Evolutionary conservation across 2,888 invertebrate genomes (phyloP), one percentile per base, ranked within the genome.

Genomic region (Patella caerulea): DNA sequence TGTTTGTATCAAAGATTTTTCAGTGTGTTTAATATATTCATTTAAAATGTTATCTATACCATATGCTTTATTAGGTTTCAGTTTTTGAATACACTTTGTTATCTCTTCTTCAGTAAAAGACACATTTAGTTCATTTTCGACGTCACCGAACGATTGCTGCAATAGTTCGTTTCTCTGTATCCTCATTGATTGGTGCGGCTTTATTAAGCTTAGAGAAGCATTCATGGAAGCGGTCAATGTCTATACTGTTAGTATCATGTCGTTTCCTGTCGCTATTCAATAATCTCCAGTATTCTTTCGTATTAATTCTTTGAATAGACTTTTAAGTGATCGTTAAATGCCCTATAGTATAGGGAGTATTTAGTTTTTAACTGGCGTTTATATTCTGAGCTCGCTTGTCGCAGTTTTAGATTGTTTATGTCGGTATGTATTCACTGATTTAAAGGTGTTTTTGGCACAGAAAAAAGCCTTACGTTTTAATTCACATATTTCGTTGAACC

Each of bases 61-160:
- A 78, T 34, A 24, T 4, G 72, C 72, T 54, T 78, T 78, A 45
- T 34, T 24, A 52, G 29, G 15, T 72, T 78, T 75, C 12, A 78
- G 53, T 75, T 75, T n/a, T 15, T 72, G 56, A 12, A 75, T 65
- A 4, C 71, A 56, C 71, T 29, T 12, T 14, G 12, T 72, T 4
- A 75, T 59, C 75, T 78, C 78, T 15, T 56, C 52, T 59, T 75
- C 55, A 54, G 56, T 75, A 24, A 75, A 53, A n/a, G 29, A 3
- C 29, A 29, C 29, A 29, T 29, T 29, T 29, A 29, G 29, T 29
- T 29, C 29, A 29, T 29, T 29, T 29, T 29, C 29, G 29, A 29
- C 29, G 29, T 29, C 29, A 29, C 29, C 29, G 29, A 29, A 29
- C 29, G 29, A 29, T 29, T 29, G 29, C 29, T 29, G 29, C 29